phyloP scores from a whole-genome alignment of 2,797 vertebrate species.

The Perodicticus potto region DNA sequence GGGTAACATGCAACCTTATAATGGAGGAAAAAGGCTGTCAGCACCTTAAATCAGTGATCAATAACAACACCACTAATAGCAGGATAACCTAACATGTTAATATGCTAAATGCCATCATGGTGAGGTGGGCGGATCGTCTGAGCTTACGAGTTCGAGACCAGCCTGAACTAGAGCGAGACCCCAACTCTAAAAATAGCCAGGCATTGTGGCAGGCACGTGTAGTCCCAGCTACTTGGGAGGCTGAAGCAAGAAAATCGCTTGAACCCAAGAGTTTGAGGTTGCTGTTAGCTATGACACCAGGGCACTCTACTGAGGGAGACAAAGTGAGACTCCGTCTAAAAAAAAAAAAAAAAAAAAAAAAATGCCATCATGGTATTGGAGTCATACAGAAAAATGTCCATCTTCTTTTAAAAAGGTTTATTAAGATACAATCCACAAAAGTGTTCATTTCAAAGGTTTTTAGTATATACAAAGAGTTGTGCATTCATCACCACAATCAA shows the following conservation, averaged over 20 bases:
- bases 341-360: too few species aligned
- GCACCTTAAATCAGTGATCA: not conserved
- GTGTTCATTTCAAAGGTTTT: constrained; percentile 2
- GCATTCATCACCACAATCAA: not conserved
- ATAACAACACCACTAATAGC: not conserved
- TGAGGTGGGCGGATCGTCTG: too few species aligned
- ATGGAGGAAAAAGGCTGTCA: not conserved
- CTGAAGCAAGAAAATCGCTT: too few species aligned
- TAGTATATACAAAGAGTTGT: not conserved
- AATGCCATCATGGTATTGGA: not conserved
- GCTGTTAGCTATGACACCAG: too few species aligned
- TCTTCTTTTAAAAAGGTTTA: not conserved
- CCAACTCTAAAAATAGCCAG: too few species aligned
- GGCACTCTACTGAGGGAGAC: too few species aligned
- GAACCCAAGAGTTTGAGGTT: too few species aligned
- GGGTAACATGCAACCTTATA: not conserved
- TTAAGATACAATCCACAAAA: not conserved
- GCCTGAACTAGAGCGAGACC: too few species aligned
- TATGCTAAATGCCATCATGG: not conserved
- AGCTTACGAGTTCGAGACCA: too few species aligned
- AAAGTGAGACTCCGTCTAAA: too few species aligned
- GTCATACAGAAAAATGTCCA: constrained; percentile 43
- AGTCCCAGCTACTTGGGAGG: too few species aligned
- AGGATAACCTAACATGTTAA: not conserved
- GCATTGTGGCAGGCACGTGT: too few species aligned